phyloP scores from a whole-genome alignment of 2,888 invertebrate species.

The Sclerodermus sp. region DNA sequence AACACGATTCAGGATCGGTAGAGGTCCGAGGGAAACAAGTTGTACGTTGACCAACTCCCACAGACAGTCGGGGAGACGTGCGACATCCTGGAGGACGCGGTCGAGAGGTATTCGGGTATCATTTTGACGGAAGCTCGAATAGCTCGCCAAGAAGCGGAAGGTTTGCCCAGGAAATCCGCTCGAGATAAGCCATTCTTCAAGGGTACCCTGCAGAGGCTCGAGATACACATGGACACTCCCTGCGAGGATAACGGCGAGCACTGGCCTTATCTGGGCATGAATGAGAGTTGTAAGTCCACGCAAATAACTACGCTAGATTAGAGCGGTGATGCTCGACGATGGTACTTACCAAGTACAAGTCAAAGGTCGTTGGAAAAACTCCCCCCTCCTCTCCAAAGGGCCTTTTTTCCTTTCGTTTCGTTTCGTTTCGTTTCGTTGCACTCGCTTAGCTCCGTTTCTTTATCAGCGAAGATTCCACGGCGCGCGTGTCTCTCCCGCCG shows the following conservation, averaged over 20 bases:
- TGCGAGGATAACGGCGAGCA: constrained; percentile 71
- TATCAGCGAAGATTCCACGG: no score
- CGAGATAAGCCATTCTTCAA: constrained; percentile 37
- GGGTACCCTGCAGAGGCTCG: constrained; percentile 60
- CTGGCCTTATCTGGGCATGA: constrained; percentile 70
- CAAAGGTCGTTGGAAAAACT: no score
- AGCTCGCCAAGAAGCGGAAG: constrained; percentile 20
- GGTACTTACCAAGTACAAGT: no score
- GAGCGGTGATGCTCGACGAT: no score
- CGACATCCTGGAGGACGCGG: constrained; percentile 62
- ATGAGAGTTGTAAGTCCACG: constrained; percentile 72
- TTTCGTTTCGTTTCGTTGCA: no score
- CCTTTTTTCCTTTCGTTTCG: no score
- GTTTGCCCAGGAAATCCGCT: constrained; percentile 20
- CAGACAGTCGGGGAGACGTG: constrained; percentile 60
- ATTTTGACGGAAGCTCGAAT: constrained; percentile 45
- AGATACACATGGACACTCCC: constrained; percentile 62
- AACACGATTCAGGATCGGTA: no score
- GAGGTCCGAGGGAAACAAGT: no score
- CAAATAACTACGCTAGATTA: no score
- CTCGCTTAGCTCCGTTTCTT: no score
- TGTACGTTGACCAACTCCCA: constrained; percentile 8
- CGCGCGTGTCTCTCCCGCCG: no score
- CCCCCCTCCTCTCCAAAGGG: no score
- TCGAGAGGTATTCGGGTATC: constrained; percentile 60